Evolutionary conservation across 2,113 vertebrate species (phyloP).

Genomic region (Stomatorhinus ivindoensis): DNA sequence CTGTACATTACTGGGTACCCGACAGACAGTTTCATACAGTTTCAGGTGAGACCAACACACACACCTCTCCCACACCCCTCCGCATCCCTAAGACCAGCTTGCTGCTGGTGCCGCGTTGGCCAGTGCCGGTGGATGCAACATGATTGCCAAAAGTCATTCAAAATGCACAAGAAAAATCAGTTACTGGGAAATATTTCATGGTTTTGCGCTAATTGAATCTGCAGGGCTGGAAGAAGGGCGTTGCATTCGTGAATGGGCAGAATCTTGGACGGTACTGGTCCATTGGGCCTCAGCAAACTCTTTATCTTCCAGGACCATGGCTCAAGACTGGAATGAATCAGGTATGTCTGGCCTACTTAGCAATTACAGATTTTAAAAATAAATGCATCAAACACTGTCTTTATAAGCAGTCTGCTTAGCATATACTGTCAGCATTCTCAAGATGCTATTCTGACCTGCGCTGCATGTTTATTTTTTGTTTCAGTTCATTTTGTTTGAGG

Average conservation of each 20-base stretch:
- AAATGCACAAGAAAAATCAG: background rate
- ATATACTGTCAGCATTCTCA: background rate
- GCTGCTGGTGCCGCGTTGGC: too few species aligned
- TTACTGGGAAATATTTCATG: background rate
- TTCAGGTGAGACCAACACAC: slow-evolving; percentile 56
- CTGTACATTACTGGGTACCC: slow-evolving; percentile 68
- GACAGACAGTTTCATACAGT: slow-evolving; percentile 81
- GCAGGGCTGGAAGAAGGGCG: slow-evolving; percentile 94
- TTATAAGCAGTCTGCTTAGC: background rate
- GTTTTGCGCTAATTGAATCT: background rate
- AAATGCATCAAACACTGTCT: background rate
- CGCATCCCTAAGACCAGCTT: background rate
- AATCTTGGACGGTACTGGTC: slow-evolving; percentile 93
- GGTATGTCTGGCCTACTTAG: slow-evolving; percentile 49
- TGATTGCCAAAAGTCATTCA: background rate
- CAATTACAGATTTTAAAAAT: background rate
- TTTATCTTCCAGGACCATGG: slow-evolving; percentile 82
- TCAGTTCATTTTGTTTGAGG: slow-evolving; percentile 84
- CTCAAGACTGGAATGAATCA: slow-evolving; percentile 75
- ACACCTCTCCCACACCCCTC: background rate
- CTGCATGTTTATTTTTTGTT: background rate
- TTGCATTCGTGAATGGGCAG: slow-evolving; percentile 77
- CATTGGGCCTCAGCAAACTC: slow-evolving; percentile 85
- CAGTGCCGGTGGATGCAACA: background rate
- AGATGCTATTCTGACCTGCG: background rate